Base-by-base conservation (phyloP, 2,888 invertebrate species). In the Crioceris asparagi region DNA sequence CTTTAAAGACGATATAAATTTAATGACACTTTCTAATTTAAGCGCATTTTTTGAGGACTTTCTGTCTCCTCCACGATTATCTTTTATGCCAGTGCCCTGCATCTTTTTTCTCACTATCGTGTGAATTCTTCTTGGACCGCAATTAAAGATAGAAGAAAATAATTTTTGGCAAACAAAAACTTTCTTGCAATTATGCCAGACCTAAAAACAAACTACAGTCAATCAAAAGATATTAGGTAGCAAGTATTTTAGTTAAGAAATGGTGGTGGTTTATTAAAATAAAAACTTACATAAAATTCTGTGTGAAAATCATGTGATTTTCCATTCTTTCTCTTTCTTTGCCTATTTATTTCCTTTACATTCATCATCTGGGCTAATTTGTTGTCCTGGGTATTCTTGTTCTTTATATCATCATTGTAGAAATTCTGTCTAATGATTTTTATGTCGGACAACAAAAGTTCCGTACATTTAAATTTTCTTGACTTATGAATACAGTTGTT, bases 311-410 rank as follows among this genome's bases (percentile, higher is more conserved):
- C 31, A 23, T 36, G 36, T 30, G 21, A 11, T 23, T 31, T 31
- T 10, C 31, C 31, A 18, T 19, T 23, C 10, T 10, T 17, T 15
- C 7, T 36, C 21, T 31, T 31, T 31, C 36, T 36, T 21, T 36
- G 21, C 31, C 36, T 36, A 21, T 31, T 30, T 17, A 19, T 19
- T 31, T 31, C 15, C 15, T 17, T 36, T 31, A 31, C 16, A 17
- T 36, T 23, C 23, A 36, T 21, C 36, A 36, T 36, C 21, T 36
- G 36, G n/a, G 36, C 30, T 10, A 36, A 30, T 31, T 36, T 31
- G 12, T 36, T 31, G 14, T 36, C 36, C 12, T 36, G 31, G 12
- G 29, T 17, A 36, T 5, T 31, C 25, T 36, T 19, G 18, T 31
- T 21, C 14, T 36, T 36, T 31, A 18, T 36, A 11, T 21, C 27